Conservation (phyloP, 2,888 invertebrate genomes). For the Lingula anatina region DNA sequence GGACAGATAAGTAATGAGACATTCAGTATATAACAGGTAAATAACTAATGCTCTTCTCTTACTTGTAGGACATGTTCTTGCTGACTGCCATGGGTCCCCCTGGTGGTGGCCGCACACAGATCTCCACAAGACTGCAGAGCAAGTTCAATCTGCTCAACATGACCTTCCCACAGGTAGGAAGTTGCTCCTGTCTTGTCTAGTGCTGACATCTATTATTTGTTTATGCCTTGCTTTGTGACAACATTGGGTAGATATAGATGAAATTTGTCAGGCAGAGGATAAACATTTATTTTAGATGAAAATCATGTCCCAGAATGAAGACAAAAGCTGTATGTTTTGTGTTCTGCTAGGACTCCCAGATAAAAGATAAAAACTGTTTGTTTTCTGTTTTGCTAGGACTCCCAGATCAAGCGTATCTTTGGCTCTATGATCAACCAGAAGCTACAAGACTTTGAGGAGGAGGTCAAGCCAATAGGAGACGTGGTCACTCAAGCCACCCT, state of each 20-base stretch:
- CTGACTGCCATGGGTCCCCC: conserved; percentile 53
- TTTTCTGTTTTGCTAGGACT: conserved; percentile 41
- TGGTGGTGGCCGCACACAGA: conserved; percentile 51
- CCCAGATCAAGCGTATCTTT: conserved; percentile 63
- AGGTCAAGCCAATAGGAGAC: conserved; percentile 62
- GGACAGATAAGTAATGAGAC: too few species aligned
- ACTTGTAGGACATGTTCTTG: conserved; percentile 55
- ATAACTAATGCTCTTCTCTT: too few species aligned
- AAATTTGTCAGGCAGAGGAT: neutral
- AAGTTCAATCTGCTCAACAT: conserved; percentile 53
- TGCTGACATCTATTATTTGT: too few species aligned
- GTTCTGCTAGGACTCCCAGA: too few species aligned
- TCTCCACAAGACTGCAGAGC: conserved; percentile 51
- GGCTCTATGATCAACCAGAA: conserved; percentile 80
- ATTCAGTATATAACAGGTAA: too few species aligned
- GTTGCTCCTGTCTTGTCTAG: too few species aligned
- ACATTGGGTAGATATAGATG: too few species aligned
- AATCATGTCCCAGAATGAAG: neutral
- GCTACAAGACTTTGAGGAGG: conserved; percentile 70
- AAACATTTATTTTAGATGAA: neutral
- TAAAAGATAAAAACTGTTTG: too few species aligned
- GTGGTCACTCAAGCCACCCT: conserved; percentile 54
- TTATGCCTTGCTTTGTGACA: neutral
- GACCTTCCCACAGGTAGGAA: conserved; percentile 65
- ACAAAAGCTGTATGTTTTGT: neutral